Base-by-base conservation (phyloP, 2,797 vertebrate species). In the Neopelma chrysocephalum region DNA sequence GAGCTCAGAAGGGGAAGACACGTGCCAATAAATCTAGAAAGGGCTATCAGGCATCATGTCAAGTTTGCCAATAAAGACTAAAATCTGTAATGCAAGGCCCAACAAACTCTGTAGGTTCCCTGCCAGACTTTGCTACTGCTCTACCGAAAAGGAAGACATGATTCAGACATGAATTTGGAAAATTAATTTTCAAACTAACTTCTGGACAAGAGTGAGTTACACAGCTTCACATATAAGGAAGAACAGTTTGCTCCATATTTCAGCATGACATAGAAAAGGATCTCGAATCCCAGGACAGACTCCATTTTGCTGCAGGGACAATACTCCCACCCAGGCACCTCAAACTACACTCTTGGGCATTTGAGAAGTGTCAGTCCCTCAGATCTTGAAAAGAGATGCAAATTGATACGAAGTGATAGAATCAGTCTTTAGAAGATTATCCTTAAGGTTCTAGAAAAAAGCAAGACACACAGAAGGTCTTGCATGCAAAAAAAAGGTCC, bases 241-340 rank as follows among this genome's bases (percentile, higher is more conserved):
- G n/a, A 26, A 56, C 32, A 83, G 11, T 17, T 15, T 48, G 20
- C 18, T 38, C 51, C 32, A 26, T 66, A 64, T 18, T 43, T 43
- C 36, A 56, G 8, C 22, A 69, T 3, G 8, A 54, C 34, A n/a
- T 40, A 11, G 65, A 95, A 70, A 77, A 40, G 15, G 26, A 36
- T 20, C 23, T 65, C 0, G 0, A 76, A 48, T 13, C 6, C 23
- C 31, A n/a, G 27, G 27, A 77, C 22, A 65, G 25, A 51, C 12
- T 83, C 22, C 7, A 47, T 83, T 85, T 77, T 91, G 69, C 56
- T 60, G 43, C 48, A 62, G 15, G n/a, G 68, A 66, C 31, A 62
- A 19, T 21, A 43, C 9, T 25, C 8, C 6, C 36, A 82, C 26
- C 4, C 11, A 77, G 54, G 13, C 25, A 54, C 43, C 47, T 76